Evolutionary conservation across 64 coral and sea anemone species (phyloP).

Genomic region (Pachyseris speciosa): DNA sequence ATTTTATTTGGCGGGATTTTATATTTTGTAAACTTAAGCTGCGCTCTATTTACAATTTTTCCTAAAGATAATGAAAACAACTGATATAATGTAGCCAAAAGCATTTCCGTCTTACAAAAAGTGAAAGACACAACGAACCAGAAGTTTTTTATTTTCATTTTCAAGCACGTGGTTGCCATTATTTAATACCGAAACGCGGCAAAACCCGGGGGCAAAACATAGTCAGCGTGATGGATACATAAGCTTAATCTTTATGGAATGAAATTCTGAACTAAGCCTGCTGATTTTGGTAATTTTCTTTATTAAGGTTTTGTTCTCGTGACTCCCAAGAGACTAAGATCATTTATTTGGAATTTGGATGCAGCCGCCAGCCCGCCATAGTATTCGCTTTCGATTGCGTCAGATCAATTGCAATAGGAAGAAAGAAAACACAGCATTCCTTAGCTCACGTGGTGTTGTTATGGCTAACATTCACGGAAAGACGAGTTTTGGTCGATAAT

Average conservation of each 20-base stretch:
- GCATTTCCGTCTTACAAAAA: too few relatives aligned
- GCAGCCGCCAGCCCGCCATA: neutral
- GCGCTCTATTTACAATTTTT: neutral
- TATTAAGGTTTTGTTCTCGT: neutral
- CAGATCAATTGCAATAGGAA: neutral
- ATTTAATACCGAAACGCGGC: too few relatives aligned
- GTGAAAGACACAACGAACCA: neutral
- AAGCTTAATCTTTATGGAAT: neutral
- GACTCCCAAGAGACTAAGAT: neutral
- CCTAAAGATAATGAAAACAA: neutral
- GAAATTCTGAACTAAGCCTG: neutral
- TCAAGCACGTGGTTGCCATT: neutral
- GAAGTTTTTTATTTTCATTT: neutral
- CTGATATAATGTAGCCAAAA: neutral
- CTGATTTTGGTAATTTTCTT: neutral
- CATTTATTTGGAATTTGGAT: neutral
- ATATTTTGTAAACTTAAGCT: neutral
- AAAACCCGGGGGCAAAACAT: too few relatives aligned
- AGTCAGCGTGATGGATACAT: too few relatives aligned
- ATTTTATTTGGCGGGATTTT: slow-evolving; percentile 2
- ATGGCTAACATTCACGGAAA: neutral
- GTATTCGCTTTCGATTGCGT: neutral
- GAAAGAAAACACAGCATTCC: neutral
- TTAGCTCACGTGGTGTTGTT: neutral
- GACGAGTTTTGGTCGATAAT: neutral